Evolutionary conservation across 2,797 vertebrate species (phyloP), one percentile per base, ranked within the genome.

Genomic region (Kryptopterus vitreolus): DNA sequence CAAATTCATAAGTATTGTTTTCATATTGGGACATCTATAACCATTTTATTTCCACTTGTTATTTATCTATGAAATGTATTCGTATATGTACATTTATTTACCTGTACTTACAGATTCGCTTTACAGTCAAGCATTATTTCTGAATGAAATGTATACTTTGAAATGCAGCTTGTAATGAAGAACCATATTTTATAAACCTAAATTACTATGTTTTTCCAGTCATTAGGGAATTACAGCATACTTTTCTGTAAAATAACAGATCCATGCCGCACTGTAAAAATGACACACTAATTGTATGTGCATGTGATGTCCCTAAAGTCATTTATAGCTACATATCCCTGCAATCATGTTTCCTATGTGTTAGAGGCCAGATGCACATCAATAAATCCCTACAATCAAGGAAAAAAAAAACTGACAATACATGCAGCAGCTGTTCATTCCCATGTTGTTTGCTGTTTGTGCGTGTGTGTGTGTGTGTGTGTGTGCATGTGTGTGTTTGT

Each of bases 241-340:
- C 24, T 20, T 70, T 1, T 2, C 24, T 48, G 1, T 69, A 16
- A 70, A 69, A 69, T 26, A 69, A 2, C 1, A n/a, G 43, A 15
- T 69, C 6, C 7, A 16, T 69, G 4, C 12, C n/a, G 18, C 26
- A 24, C 12, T 15, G 13, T 8, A 46, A 65, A 65, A 65, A 13
- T 68, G n/a, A 31, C 16, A 46, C 12, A 46, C 33, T 48, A 46
- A 48, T 48, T 69, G 26, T 26, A 29, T 26, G 46, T 48, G n/a
- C 50, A 12, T 46, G 63, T 5, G 22, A 78, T 57, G 15, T 61
- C 29, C 13, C 20, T 61, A 22, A 61, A 48, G 43, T 43, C 24
- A 31, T 57, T 61, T 29, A 68, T 24, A 55, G 31, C 26, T 77
- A 3, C 65, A 68, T 70, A 31, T 58, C 8, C 63, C 48, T 62